Conservation (phyloP, 2,113 vertebrate species). For the Synodontis membranacea region DNA sequence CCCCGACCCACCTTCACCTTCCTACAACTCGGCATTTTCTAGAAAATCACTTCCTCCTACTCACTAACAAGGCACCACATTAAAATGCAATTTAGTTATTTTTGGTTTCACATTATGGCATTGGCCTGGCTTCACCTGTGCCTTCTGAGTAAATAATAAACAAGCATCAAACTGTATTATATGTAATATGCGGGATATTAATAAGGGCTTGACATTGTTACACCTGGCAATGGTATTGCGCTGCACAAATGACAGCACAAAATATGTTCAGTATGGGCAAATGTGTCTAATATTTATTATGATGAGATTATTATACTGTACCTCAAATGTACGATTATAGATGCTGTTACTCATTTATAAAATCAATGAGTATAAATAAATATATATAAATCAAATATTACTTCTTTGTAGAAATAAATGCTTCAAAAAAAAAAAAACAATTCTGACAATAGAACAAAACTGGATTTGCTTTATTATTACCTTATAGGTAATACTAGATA, state of each 20-base stretch:
- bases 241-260: not conserved
- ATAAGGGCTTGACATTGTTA: too few relatives aligned
- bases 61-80: not conserved
- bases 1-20: not conserved
- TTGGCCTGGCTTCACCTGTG: not conserved
- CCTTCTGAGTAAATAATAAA: constrained; percentile 7
- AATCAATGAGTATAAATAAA: too few relatives aligned
- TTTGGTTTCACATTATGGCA: not conserved
- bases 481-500: not conserved
- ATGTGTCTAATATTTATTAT: not conserved
- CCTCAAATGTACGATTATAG: not conserved
- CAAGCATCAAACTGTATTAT: not conserved
- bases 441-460: not conserved
- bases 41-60: not conserved
- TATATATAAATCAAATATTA: too few relatives aligned
- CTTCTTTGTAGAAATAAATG: not conserved
- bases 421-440: not conserved
- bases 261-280: not conserved
- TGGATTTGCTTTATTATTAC: not conserved
- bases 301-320: not conserved
- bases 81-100: not conserved
- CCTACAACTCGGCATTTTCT: not conserved
- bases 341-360: not conserved
- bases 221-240: not conserved
- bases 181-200: not conserved